These are phyloP conservation scores for Eleutherodactylus coqui DNA, from an alignment of 2,797 vertebrate species.

Conservation along the genomic window DNA sequence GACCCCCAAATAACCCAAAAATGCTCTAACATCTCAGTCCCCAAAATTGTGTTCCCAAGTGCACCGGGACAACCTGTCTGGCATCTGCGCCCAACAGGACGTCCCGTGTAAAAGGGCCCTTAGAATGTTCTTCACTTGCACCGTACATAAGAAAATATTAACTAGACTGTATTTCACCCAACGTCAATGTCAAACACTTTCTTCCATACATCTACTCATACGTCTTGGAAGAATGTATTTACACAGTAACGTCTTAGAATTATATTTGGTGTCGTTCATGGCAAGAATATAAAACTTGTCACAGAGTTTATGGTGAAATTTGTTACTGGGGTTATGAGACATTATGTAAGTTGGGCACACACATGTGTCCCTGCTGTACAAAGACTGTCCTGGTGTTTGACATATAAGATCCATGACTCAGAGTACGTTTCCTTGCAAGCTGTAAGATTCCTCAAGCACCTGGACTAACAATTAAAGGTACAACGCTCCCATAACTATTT, in stretches of 20 bases:
- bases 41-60: too few relatives aligned
- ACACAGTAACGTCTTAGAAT: background rate
- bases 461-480: conserved; percentile 9
- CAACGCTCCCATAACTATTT: background rate
- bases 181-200: background rate
- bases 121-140: background rate
- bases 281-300: conserved; percentile 12
- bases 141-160: background rate
- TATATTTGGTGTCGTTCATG: conserved; percentile 7
- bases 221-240: background rate
- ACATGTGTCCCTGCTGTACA: conserved; percentile 3
- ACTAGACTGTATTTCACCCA: background rate
- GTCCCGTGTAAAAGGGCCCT: too few relatives aligned
- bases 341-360: background rate
- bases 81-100: too few relatives aligned
- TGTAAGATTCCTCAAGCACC: conserved; percentile 5
- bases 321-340: background rate
- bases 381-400: conserved; percentile 10
- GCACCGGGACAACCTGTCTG: too few relatives aligned
- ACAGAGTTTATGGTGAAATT: background rate
- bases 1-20: too few relatives aligned
- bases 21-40: too few relatives aligned
- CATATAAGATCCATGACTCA: conserved; percentile 4
- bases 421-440: background rate
- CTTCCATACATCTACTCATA: background rate